Evolutionary conservation across 2,113 vertebrate species (phyloP), one percentile per base, ranked within the genome.

Genomic region (Podarcis raffonei): DNA sequence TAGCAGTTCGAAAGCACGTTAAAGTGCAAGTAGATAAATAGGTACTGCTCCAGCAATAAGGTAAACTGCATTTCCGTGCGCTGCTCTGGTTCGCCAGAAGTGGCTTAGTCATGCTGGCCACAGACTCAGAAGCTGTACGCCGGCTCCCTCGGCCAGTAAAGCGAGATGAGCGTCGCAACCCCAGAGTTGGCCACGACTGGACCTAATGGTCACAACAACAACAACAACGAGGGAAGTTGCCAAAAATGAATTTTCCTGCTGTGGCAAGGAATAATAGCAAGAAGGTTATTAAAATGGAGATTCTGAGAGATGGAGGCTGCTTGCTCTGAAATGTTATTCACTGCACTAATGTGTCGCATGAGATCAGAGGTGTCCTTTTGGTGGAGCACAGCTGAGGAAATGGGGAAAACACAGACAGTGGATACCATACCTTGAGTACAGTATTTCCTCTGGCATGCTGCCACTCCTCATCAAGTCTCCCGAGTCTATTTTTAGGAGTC

Each of bases 271-370:
- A 7, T 62, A 37, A 80, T 32, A 39, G 48, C 20, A 57, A 79
- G 20, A 35, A 8, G 2, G 53, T 59, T 13, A 71, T 92, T 89
- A 65, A 74, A 74, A 32, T 62, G 13, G 84, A 85, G 32, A 66
- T 32, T 62, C 65, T 71, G 57, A 85, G n/a, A 69, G 59, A 59
- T 37, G 27, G 35, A 6, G 39, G 23, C 42, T 2, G n/a, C 30
- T 62, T 68, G 37, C 72, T 68, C 25, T 8, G 35, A 5, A 35
- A 71, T 30, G 66, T 80, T 90, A 57, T 59, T 48, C 37, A 87
- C 35, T 72, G 53, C 69, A 76, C 85, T 85, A 87, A 74, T 30
- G 59, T 78, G 22, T 81, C 81, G 68, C 87, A 80, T n/a, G 75
- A 84, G 77, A 65, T 35, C 72, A 12, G 23, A 30, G 32, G 25